phyloP scores from a whole-genome alignment of 2,113 vertebrate species.

The Neolamprologus falcicula region DNA sequence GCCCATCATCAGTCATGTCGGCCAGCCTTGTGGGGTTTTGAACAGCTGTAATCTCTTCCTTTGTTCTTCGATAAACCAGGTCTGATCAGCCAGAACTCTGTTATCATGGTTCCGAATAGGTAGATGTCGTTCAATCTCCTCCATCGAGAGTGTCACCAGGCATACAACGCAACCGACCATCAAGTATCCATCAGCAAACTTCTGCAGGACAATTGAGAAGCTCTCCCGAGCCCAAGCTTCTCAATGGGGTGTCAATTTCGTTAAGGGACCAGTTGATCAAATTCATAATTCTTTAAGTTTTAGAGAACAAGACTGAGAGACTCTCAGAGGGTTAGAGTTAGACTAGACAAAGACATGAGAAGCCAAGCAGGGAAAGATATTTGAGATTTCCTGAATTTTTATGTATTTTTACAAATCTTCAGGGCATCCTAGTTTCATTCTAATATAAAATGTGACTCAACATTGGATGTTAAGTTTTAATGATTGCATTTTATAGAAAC shows the following conservation, averaged over 20 bases:
- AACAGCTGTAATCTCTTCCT: neutral
- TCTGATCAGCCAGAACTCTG: neutral
- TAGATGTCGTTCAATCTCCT: accelerated
- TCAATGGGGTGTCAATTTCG: neutral
- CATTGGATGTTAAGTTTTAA: neutral
- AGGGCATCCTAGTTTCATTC: neutral
- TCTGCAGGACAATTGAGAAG: neutral
- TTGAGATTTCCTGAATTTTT: neutral
- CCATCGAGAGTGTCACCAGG: neutral
- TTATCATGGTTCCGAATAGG: neutral
- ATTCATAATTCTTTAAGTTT: neutral
- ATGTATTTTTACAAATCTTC: neutral
- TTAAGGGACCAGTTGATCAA: neutral
- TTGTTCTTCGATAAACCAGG: neutral
- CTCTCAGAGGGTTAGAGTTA: neutral
- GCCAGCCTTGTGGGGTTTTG: neutral
- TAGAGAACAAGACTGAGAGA: neutral
- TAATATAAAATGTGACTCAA: neutral
- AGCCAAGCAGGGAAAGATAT: neutral
- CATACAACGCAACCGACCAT: neutral
- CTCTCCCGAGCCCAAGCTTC: neutral
- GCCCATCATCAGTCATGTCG: neutral
- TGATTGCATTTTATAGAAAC: neutral
- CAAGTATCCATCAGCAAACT: neutral
- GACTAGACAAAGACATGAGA: neutral